Evolutionary conservation across 2,797 vertebrate genomes (phyloP).

Genomic region (Clamator glandarius): DNA sequence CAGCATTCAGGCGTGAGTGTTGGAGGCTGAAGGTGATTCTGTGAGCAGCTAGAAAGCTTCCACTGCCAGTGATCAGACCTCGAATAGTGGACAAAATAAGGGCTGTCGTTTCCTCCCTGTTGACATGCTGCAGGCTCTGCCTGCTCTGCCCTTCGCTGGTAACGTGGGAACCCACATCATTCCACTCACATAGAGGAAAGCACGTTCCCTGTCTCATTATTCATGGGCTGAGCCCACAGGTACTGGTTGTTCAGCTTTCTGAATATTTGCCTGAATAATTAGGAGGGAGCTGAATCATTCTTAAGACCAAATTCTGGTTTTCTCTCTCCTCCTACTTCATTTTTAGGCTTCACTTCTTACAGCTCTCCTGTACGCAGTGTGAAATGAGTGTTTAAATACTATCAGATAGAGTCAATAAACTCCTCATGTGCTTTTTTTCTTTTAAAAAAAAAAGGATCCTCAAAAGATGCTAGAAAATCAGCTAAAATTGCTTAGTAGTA

Average conservation of each 20-base stretch:
- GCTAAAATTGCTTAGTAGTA: neutral
- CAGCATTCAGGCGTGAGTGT: accelerated
- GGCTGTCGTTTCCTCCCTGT: neutral
- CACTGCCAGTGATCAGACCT: neutral
- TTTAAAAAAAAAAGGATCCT: neutral
- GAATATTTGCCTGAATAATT: constrained; percentile 61
- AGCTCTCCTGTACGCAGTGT: neutral
- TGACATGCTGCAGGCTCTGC: neutral
- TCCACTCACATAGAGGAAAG: neutral
- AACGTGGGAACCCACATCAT: neutral
- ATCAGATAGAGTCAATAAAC: neutral
- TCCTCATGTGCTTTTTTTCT: neutral
- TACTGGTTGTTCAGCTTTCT: constrained; percentile 22
- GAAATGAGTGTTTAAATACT: neutral
- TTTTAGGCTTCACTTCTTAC: constrained; percentile 13
- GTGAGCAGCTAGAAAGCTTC: neutral
- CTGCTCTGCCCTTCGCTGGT: accelerated
- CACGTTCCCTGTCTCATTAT: constrained; percentile 37
- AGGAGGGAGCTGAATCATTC: constrained; percentile 70
- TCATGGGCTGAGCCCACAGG: constrained; percentile 41
- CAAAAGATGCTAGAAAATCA: neutral
- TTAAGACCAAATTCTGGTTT: constrained; percentile 32
- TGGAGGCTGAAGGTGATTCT: constrained; percentile 12
- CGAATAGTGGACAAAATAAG: neutral
- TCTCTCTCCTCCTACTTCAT: constrained; percentile 23